Evolutionary conservation across 2,888 invertebrate species (phyloP).

Genomic region (Conops quadrifasciatus): DNA sequence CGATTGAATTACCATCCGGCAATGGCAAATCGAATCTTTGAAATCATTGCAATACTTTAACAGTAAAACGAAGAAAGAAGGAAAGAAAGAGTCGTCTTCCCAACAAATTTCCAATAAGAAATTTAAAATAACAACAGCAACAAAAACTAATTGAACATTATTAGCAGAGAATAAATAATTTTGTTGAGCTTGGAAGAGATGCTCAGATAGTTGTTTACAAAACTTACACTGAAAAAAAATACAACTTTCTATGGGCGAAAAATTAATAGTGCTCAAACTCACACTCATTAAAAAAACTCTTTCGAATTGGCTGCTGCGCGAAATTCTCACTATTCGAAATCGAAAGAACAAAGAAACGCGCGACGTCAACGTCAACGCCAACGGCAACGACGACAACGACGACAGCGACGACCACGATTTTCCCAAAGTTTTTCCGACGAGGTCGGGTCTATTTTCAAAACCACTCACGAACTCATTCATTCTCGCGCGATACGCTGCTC

Average conservation of each 20-base stretch:
- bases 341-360: constrained; percentile 1
- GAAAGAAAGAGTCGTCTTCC: background rate
- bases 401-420: background rate
- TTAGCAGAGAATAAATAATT: background rate
- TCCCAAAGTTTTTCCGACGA: constrained; percentile 29
- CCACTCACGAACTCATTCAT: constrained; percentile 33
- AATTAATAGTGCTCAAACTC: background rate
- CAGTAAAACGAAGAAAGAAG: background rate
- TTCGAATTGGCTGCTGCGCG: background rate
- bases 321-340: constrained; percentile 1
- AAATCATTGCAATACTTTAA: background rate
- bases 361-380: no score
- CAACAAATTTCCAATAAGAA: background rate
- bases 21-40: background rate
- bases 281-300: background rate
- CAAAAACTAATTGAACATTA: background rate
- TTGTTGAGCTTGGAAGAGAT: background rate
- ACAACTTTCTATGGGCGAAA: background rate
- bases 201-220: constrained; percentile 15
- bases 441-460: constrained; percentile 34
- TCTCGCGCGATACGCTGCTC: constrained; percentile 33
- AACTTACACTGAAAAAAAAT: constrained; percentile 20
- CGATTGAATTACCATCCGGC: constrained; percentile 1
- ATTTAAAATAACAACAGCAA: constrained; percentile 29
- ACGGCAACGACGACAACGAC: no score